Conservation (phyloP, 2,888 invertebrate species). For the Marasmarcha lunaedactyla region DNA sequence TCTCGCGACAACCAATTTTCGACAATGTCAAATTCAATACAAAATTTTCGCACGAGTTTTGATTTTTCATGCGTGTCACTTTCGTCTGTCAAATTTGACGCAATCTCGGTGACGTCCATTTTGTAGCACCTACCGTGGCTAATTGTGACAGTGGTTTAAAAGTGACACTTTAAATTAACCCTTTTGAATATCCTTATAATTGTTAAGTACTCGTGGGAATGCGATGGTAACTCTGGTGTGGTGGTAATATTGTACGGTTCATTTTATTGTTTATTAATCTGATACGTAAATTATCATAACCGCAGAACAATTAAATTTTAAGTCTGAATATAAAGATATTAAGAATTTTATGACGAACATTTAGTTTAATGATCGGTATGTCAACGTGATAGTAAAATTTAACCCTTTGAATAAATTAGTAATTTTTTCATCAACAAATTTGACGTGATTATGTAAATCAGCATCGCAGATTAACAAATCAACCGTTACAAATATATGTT, state of each 20-base stretch:
- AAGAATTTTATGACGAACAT: conserved; percentile 29
- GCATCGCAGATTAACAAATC: conserved; percentile 55
- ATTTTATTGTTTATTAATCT: background rate
- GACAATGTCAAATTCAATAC: conserved; percentile 4
- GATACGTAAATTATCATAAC: conserved; percentile 16
- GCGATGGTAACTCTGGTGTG: too few species aligned
- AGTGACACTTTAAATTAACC: conserved; percentile 52
- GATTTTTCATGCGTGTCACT: conserved; percentile 52
- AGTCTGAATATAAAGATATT: conserved; percentile 32
- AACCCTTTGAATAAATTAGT: conserved; percentile 27
- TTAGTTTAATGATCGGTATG: conserved; percentile 49
- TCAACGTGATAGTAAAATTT: conserved; percentile 56
- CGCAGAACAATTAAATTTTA: conserved; percentile 33
- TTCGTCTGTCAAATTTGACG: conserved; percentile 51
- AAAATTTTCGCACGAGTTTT: conserved; percentile 49
- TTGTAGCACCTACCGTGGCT: conserved; percentile 40
- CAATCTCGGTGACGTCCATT: conserved; percentile 37
- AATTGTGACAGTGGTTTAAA: conserved; percentile 56
- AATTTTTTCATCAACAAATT: conserved; percentile 26
- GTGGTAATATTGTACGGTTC: too few species aligned
- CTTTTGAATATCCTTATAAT: conserved; percentile 25
- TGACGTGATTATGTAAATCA: conserved; percentile 51
- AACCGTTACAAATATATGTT: conserved; percentile 68
- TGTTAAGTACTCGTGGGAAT: conserved; percentile 15
- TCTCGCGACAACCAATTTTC: background rate